Base-by-base conservation (phyloP, 1,140 invertebrate genomes). In the Trichonephila clavata region DNA sequence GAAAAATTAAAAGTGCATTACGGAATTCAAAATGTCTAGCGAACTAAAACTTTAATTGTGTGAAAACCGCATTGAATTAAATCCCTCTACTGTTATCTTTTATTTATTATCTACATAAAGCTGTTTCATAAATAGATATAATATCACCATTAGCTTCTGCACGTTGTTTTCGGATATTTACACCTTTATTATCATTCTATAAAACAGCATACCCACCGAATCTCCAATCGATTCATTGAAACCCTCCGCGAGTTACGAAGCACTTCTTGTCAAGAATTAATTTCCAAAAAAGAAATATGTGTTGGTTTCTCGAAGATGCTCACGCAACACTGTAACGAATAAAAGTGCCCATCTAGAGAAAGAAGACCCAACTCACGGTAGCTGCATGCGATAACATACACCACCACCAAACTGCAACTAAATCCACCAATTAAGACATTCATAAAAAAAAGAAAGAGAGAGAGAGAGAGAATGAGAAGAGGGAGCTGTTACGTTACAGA, bases 391-490 rank as follows among this genome's bases (percentile, higher is more conserved):
- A 77, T 32, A 77, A 77, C 18, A 32, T 39, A 16, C 27, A 77
- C 80, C 39, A n/a, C 81, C 81, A 50, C 81, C 50, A 83, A 77
- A 77, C 71, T 32, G 71, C 27, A 77, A 83, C 81, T 83, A 83
- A 83, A 83, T 83, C 43, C 81, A 59, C 50, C 50, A 57, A 50
- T 83, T 83, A 83, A 83, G 39, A 77, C 71, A 77, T 83, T n/a
- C 81, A 24, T 50, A 57, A 50, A n/a, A 83, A 83, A 83, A 21
- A 16, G 27, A 77, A n/a, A n/a, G n/a, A n/a, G n/a, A n/a, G n/a
- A n/a, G 27, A 77, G 16, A 27, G 8, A 24, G 10, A 13, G 10
- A 39, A 32, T 16, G 27, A 24, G 6, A 24, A 27, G 6, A 20
- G 27, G 20, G n/a, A 50, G 7, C 32, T 63, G 60, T 65, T 43